Base-by-base conservation (phyloP, 1,140 invertebrate genomes). In the Drosophila suzukii region DNA sequence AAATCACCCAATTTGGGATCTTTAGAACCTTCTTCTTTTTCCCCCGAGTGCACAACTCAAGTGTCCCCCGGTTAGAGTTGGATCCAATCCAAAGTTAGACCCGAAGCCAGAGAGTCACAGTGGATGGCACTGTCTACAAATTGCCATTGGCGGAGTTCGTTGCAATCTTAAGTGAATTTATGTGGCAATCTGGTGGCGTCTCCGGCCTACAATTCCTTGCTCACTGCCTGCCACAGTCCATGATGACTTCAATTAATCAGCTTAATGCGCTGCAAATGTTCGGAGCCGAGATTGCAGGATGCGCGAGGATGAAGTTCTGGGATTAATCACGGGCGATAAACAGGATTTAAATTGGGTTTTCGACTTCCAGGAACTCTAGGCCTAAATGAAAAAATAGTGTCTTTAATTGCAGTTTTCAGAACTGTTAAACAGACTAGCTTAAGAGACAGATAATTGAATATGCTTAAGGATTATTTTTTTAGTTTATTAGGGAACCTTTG, bases 201-300 rank as follows among this genome's bases (percentile, higher is more conserved):
- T 62, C 36, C 44, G 47, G 71, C 72, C 70, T 68, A 58, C 51
- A 57, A 65, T 77, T 47, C 63, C 61, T 70, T 54, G 59, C 62
- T 75, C 54, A 56, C 73, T 62, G 65, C 53, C 71, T 88, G 84
- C 80, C 84, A 84, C 67, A 80, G 60, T 65, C 72, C 65, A 58
- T 84, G 84, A 88, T 89, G 84, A 89, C 76, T 89, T 81, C 85
- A 89, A 88, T 88, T 88, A 88, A 88, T 88, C 81, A 88, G 84
- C 62, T 76, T 86, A 73, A 88, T 81, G 50, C 58, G 59, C 74
- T 53, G 73, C 66, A 61, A 75, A 81, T 81, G 78, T 54, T 70
- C n/a, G 61, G 38, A 47, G 43, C 82, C 17, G 75, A 88, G 83
- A 88, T 89, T 89, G 80, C 79, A 71, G 63, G 67, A 59, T 66